Conservation (phyloP, 2,797 vertebrate genomes). For the Ispidina picta region DNA sequence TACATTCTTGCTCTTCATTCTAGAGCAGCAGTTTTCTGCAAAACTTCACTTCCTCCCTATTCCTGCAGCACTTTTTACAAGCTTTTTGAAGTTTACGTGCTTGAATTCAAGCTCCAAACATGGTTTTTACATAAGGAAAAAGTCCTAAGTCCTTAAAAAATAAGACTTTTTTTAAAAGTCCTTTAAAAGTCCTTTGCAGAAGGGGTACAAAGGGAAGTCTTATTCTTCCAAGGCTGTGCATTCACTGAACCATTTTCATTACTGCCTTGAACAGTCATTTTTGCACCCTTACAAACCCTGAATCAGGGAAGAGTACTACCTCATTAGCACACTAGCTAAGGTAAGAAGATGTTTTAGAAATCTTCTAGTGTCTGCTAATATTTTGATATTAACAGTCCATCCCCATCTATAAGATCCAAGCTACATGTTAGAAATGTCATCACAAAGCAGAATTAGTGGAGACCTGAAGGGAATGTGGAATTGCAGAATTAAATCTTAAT, state of each 20-base stretch:
- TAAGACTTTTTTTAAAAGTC: too few relatives aligned
- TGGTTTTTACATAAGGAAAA: background rate
- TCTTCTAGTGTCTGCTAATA: background rate
- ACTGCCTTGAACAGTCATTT: background rate
- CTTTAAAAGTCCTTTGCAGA: background rate
- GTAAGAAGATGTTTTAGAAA: background rate
- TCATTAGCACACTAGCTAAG: background rate
- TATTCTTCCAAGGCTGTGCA: background rate
- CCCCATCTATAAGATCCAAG: background rate
- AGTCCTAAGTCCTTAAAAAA: background rate
- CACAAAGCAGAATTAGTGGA: background rate
- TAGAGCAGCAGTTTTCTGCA: background rate
- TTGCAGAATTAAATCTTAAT: conserved; percentile 10
- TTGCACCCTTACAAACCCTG: background rate
- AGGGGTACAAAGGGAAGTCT: background rate
- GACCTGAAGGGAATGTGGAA: background rate
- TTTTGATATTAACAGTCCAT: background rate
- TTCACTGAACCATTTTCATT: background rate
- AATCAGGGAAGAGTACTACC: background rate
- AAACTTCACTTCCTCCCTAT: background rate
- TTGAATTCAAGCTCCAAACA: background rate
- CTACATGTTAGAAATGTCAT: conserved; percentile 2
- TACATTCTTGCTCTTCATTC: background rate
- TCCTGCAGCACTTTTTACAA: background rate
- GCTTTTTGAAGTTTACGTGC: background rate